Evolutionary conservation across 2,797 vertebrate species (phyloP).

Genomic region (Rallus crepitans): DNA sequence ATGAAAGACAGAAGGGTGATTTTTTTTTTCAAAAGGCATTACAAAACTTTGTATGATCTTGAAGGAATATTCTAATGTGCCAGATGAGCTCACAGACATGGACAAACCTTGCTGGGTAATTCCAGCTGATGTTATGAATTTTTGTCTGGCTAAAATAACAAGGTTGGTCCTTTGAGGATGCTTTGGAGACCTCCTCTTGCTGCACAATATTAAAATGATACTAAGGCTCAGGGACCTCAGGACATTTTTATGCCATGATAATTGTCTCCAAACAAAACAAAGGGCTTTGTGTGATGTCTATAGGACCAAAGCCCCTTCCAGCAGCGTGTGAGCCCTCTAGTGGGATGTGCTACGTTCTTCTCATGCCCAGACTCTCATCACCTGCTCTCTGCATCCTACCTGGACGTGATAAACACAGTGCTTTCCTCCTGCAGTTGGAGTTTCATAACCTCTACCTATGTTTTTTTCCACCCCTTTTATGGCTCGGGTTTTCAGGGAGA

Average conservation of each 20-base stretch:
- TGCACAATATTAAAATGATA: neutral
- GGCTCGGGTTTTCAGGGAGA: neutral
- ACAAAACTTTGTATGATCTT: neutral
- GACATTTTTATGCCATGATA: neutral
- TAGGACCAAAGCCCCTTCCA: neutral
- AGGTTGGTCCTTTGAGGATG: neutral
- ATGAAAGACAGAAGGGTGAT: neutral
- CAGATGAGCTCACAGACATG: neutral
- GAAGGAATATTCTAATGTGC: neutral
- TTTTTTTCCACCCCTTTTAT: neutral
- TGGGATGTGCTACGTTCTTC: neutral
- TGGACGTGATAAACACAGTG: neutral
- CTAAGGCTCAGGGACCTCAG: neutral
- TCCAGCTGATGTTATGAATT: rapidly evolving
- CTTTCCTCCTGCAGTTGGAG: neutral
- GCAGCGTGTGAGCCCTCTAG: constrained; percentile 53
- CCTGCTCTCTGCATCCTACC: neutral
- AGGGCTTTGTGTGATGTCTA: neutral
- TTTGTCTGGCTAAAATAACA: neutral
- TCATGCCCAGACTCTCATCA: neutral
- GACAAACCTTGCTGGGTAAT: neutral
- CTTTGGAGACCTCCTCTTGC: neutral
- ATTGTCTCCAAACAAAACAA: neutral
- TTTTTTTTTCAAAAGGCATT: neutral
- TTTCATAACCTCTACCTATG: neutral